phyloP scores from a whole-genome alignment of 1,140 invertebrate genomes.

The Apis laboriosa region DNA sequence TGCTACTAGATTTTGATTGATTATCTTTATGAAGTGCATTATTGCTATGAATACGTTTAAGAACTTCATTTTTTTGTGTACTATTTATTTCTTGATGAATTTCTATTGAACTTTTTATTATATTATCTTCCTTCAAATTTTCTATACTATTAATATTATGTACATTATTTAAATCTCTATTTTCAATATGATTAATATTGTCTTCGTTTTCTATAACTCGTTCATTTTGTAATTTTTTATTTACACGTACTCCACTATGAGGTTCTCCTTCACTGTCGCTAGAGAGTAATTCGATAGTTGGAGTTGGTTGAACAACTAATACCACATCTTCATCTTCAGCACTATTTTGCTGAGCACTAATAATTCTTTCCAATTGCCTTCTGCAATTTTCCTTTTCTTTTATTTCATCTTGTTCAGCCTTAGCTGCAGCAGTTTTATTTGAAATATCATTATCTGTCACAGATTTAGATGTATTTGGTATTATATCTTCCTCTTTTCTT shows the following conservation, averaged over 20 bases:
- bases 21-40: constrained; percentile 30
- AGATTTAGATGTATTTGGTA: constrained; percentile 47
- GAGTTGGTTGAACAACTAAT: constrained; percentile 76
- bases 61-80: constrained; percentile 15
- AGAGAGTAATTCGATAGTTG: constrained; percentile 77
- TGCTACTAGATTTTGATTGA: constrained; percentile 42
- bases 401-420: constrained; percentile 41
- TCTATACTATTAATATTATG: constrained; percentile 5
- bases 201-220: constrained; percentile 44
- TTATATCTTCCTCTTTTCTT: constrained; percentile 79
- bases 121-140: constrained; percentile 23
- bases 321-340: constrained; percentile 78
- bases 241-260: constrained; percentile 48
- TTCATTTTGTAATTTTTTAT: constrained; percentile 66
- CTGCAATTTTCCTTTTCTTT: constrained; percentile 59
- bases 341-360: constrained; percentile 48
- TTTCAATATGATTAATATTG: constrained; percentile 3
- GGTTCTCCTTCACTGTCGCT: constrained; percentile 75
- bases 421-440: constrained; percentile 8
- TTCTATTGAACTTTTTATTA: constrained; percentile 2
- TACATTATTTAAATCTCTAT: constrained; percentile 17
- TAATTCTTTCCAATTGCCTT: constrained; percentile 70
- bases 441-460: not conserved
- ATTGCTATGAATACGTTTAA: constrained; percentile 29
- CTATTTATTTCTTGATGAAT: constrained; percentile 9